These are phyloP conservation scores for Trichonephila clavipes DNA, from an alignment of 1,140 invertebrate genomes.

Conservation along the genomic window DNA sequence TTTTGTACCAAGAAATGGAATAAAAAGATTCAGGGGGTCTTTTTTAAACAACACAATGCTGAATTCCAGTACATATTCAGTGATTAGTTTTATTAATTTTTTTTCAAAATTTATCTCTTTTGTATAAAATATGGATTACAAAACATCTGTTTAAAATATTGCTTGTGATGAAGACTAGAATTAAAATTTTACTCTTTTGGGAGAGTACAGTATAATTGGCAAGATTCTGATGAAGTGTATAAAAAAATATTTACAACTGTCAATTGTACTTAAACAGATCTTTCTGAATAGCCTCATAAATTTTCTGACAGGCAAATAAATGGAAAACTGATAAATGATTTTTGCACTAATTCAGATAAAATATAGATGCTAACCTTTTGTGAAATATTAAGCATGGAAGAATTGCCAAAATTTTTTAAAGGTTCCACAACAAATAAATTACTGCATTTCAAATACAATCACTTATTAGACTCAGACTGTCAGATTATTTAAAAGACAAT, in stretches of 20 bases:
- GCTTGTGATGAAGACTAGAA: constrained; percentile 27
- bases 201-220: constrained; percentile 30
- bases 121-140: constrained; percentile 24
- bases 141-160: constrained; percentile 31
- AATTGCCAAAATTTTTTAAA: neutral
- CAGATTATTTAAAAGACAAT: constrained; percentile 27
- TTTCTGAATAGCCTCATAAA: constrained; percentile 30
- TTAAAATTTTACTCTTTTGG: constrained; percentile 13
- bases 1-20: too few species aligned
- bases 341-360: neutral
- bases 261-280: neutral
- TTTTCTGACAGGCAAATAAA: constrained; percentile 18
- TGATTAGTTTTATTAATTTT: neutral
- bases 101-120: neutral
- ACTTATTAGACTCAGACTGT: neutral
- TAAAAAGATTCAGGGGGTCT: too few species aligned
- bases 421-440: neutral
- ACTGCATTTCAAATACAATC: neutral
- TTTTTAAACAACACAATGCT: too few species aligned
- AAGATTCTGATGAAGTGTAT: constrained; percentile 18
- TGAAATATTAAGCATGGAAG: too few species aligned
- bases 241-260: constrained; percentile 41
- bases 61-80: too few species aligned
- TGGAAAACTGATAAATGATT: neutral
- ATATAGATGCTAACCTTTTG: too few species aligned